phyloP scores from a whole-genome alignment of 2,888 invertebrate species.

The Busseola fusca region DNA sequence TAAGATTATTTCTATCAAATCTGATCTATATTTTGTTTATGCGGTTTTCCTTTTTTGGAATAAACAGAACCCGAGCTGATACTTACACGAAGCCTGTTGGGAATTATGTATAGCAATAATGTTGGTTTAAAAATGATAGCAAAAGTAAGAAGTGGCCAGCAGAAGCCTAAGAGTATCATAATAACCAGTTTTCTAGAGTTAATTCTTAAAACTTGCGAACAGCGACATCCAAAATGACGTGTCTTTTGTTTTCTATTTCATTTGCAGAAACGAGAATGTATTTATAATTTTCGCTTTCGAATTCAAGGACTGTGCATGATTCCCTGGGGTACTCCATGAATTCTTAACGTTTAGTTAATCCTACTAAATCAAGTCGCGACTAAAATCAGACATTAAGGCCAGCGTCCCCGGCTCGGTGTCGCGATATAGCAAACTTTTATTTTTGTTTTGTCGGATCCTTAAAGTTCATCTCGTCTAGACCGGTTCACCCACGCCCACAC shows the following conservation, averaged over 20 bases:
- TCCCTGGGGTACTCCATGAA: constrained; percentile 22
- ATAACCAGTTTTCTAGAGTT: constrained; percentile 35
- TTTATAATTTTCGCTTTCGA: constrained; percentile 21
- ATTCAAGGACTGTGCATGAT: constrained; percentile 10
- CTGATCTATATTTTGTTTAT: constrained; percentile 37
- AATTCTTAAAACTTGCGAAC: constrained; percentile 19
- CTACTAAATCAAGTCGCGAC: constrained; percentile 65
- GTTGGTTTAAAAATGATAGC: constrained; percentile 42
- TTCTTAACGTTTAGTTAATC: constrained; percentile 60
- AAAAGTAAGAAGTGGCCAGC: constrained; percentile 40
- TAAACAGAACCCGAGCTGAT: constrained; percentile 27
- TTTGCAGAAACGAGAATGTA: constrained; percentile 11
- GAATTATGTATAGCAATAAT: constrained; percentile 43
- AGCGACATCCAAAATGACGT: constrained; percentile 31
- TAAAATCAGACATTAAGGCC: constrained; percentile 77
- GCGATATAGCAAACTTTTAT: constrained; percentile 81
- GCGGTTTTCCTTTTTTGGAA: constrained; percentile 48
- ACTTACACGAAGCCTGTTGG: constrained; percentile 26
- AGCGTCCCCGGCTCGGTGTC: constrained; percentile 77
- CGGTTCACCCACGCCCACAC: constrained; percentile 85
- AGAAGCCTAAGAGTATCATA: constrained; percentile 27
- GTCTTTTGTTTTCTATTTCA: constrained; percentile 38
- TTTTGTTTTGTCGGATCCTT: constrained; percentile 85
- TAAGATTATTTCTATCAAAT: constrained; percentile 48
- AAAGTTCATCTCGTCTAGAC: constrained; percentile 88